Conservation (phyloP, 1,140 invertebrate species). For the Vanessa tameamea region DNA sequence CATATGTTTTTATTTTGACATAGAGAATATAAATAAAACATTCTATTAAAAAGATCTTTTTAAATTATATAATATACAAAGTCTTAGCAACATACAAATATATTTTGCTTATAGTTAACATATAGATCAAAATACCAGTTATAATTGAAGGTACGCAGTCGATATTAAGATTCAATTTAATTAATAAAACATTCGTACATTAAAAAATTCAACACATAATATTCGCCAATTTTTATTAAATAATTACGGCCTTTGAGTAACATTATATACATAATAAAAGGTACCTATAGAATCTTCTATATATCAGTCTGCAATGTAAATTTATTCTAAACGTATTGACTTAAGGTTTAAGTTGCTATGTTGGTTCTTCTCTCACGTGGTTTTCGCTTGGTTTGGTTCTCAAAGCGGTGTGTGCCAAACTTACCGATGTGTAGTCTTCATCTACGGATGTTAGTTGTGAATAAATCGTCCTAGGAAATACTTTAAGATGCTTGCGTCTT, state of each 20-base stretch:
- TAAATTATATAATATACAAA: background rate
- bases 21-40: too few relatives aligned
- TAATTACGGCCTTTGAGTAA: conserved; percentile 40
- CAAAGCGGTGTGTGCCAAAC: conserved; percentile 57
- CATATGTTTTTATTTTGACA: background rate
- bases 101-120: background rate
- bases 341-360: conserved; percentile 67
- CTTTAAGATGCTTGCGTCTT: conserved; percentile 52
- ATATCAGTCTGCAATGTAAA: conserved; percentile 77
- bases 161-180: conserved; percentile 2
- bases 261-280: conserved; percentile 27
- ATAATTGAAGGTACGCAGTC: conserved; percentile 2
- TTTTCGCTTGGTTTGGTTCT: conserved; percentile 47
- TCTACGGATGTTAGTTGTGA: conserved; percentile 72
- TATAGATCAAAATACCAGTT: background rate
- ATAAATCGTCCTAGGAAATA: conserved; percentile 67
- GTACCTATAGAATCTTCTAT: conserved; percentile 61
- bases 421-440: conserved; percentile 60
- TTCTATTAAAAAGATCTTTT: background rate
- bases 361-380: conserved; percentile 63
- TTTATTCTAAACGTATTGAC: conserved; percentile 65
- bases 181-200: background rate
- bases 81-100: background rate
- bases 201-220: background rate
- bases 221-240: conserved; percentile 18